Percentiles rank a stretch among this genome's conserved stretches.
These are phyloP conservation scores for Clinocottus analis DNA, from an alignment of 2,113 vertebrate genomes.

Conservation along the genomic window DNA sequence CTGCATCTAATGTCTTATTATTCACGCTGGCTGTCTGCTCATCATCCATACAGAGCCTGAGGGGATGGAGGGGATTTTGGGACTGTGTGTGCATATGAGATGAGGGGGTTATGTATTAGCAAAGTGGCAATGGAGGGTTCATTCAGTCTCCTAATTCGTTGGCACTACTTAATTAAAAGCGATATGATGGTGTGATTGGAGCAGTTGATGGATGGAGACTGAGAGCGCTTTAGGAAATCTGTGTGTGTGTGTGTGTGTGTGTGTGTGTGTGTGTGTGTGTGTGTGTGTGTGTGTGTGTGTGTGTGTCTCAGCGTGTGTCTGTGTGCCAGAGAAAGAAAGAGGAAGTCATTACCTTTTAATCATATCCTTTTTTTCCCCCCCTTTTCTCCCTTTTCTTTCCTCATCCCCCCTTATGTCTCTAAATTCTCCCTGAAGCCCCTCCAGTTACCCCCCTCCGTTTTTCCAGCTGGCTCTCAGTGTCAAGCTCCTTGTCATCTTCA, in stretches of 20 bases:
- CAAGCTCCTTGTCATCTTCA: slow-evolving; percentile 65
- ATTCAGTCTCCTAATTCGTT: slow-evolving; percentile 66
- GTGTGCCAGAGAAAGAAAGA: slow-evolving; percentile 56
- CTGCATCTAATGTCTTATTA: slow-evolving; percentile 78
- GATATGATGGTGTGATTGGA: slow-evolving; percentile 71
- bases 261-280: slow-evolving; percentile 32
- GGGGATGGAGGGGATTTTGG: slow-evolving; percentile 51
- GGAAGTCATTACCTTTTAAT: slow-evolving; percentile 79
- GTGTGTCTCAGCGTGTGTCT: slow-evolving; percentile 17
- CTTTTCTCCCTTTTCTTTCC: slow-evolving; percentile 42
- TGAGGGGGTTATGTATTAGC: slow-evolving; percentile 66
- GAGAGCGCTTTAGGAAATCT: slow-evolving; percentile 47
- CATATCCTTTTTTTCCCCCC: slow-evolving; percentile 58
- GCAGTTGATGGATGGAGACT: slow-evolving; percentile 64
- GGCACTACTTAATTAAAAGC: slow-evolving; percentile 74
- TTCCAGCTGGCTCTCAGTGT: slow-evolving; percentile 72
- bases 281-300: slow-evolving; percentile 40
- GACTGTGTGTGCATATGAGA: slow-evolving; percentile 41
- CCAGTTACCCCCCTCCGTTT: slow-evolving; percentile 25
- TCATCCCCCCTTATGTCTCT: slow-evolving; percentile 57
- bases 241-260: slow-evolving; percentile 39
- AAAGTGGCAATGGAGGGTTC: slow-evolving; percentile 66
- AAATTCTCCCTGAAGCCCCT: slow-evolving; percentile 56
- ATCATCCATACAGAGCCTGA: slow-evolving; percentile 62
- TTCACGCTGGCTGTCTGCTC: slow-evolving; percentile 76